Evolutionary conservation across 1,140 invertebrate genomes (phyloP), one percentile per base, ranked within the genome.

Genomic region (Globodera rostochiensis): DNA sequence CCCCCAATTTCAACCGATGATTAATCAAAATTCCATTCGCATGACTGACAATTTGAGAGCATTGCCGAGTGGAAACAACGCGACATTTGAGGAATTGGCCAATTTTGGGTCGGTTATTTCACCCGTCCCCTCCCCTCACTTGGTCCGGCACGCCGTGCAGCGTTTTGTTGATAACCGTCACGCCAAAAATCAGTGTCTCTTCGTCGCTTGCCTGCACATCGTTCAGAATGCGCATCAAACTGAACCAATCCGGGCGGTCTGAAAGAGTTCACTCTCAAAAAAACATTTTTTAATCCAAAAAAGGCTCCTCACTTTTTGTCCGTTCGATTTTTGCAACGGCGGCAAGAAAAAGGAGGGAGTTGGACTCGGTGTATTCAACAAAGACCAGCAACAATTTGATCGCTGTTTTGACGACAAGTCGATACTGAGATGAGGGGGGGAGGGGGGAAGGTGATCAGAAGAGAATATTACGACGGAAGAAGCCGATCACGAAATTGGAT

Each of bases 401-500:
- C 1, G 96, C 95, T 4, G 97, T 99, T 92, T 99, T 99, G 11
- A 98, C 96, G n/a, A 99, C 96, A 80, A 98, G 93, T 19, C 96
- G 94, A 91, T 95, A 98, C 92, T 93, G 77, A 83, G 90, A 88
- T 87, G 46, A 13, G 50, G 25, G 25, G 25, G 25, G 25, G 25
- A 25, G 25, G 45, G 46, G 66, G 66, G 66, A 57, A 25, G 25
- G 0, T 8, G 19, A 8, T 75, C 6, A 60, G 8, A 66, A 64
- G 64, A 25, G 45, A 50, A 50, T 60, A 60, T 53, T 53, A 53
- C 50, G 50, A 13, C 50, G 15, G 57, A 60, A 15, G 15, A 19
- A 11, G 57, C 11, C 11, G 57, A 80, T 45, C 6, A 77, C 21
- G 60, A 25, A 81, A 69, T 45, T 77, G 36, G 50, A 21, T 73